Base-by-base conservation (phyloP, 2,888 invertebrate genomes). In the Subacronicta megacephala region DNA sequence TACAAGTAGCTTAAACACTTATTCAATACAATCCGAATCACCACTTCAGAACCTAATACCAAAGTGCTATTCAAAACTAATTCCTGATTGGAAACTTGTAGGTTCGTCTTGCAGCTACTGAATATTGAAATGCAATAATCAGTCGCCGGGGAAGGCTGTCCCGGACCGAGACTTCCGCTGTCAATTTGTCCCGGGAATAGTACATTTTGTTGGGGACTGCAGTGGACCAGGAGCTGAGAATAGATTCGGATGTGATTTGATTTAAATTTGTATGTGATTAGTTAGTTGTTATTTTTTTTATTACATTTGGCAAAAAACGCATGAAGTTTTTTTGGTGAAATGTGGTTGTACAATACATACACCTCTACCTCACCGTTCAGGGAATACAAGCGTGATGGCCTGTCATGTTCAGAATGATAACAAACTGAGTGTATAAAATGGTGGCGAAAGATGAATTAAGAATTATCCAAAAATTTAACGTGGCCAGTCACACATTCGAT, bases 141-240 rank as follows among this genome's bases (percentile, higher is more conserved):
- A 74, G 65, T 68, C 67, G 65, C 50, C 42, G 57, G 67, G 59
- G 68, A 75, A 53, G 37, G 45, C 70, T 63, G 78, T 69, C 58
- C 66, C 45, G 45, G 57, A 60, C 56, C 20, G 37, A 62, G 80
- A 80, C 73, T 81, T 75, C 78, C 72, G 51, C 80, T 82, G 81
- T 83, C 84, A 84, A 86, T 86, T 87, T 81, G 82, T 80, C 77
- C 55, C 58, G 72, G 74, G 75, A 75, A 76, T 66, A 37, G 75
- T 72, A 72, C 75, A 78, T 76, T 84, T 80, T 77, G 80, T 74
- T 71, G 64, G 37, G 49, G 38, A 43, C 54, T 61, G 46, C 36
- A 52, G 20, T 18, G 0, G 4, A 23, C 56, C 20, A 12, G 17
- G 40, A 72, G 18, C 13, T 58, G 51, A 0, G 18, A 66, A 58